A percentile compares a stretch with the other conserved stretches of the same genome.
Conservation (phyloP, 2,888 invertebrate species). For the Athalia circularis region DNA sequence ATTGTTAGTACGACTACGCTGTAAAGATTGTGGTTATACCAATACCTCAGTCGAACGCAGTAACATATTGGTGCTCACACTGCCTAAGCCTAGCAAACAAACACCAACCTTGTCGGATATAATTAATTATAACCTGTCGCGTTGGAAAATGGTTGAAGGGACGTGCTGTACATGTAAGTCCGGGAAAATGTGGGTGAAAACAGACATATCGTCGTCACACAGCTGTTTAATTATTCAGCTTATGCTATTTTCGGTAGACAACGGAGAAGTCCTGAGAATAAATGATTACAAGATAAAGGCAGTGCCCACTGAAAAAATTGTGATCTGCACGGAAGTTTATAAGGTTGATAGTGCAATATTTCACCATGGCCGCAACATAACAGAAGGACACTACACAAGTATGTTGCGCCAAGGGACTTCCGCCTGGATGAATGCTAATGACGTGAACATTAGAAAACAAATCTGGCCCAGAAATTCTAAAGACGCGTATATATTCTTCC, state of each 20-base stretch:
- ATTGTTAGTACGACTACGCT: neutral
- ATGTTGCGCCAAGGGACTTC: too few species aligned
- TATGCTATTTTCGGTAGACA: neutral
- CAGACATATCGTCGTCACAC: neutral
- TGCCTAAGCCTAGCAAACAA: neutral
- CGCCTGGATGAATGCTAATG: too few species aligned
- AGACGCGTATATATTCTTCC: too few species aligned
- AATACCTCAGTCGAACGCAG: neutral
- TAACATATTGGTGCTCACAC: neutral
- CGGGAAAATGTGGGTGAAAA: neutral
- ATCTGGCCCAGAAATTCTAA: too few species aligned
- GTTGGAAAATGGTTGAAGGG: conserved; percentile 5
- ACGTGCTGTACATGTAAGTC: neutral
- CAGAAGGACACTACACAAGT: too few species aligned
- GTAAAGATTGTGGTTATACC: conserved; percentile 14
- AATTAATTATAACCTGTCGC: conserved; percentile 19
- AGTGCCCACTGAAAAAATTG: too few species aligned
- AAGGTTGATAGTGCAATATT: too few species aligned
- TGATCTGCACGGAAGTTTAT: too few species aligned
- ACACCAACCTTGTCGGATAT: conserved; percentile 1
- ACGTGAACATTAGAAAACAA: too few species aligned
- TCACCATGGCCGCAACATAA: too few species aligned
- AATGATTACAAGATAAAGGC: too few species aligned
- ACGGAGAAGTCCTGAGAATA: too few species aligned
- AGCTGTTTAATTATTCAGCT: neutral